Conservation (phyloP, 2,888 invertebrate genomes). For the Melanostoma mellinum region DNA sequence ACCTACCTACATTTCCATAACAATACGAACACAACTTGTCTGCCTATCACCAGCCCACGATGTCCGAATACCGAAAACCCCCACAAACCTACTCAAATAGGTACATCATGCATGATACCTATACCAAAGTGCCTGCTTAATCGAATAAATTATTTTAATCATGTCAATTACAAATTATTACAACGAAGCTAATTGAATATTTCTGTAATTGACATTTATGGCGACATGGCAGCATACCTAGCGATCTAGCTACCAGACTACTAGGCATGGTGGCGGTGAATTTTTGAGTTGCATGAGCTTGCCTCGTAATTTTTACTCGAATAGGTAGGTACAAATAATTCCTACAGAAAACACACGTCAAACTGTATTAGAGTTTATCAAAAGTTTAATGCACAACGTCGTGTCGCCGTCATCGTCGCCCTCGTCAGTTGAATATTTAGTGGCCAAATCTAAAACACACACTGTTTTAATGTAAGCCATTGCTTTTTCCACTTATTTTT, state of each 20-base stretch:
- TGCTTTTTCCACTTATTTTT: slow-evolving; percentile 14
- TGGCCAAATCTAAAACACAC: slow-evolving; percentile 44
- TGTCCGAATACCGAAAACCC: too few relatives aligned
- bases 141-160: slow-evolving; percentile 70
- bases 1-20: too few relatives aligned
- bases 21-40: neutral
- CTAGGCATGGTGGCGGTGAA: slow-evolving; percentile 25
- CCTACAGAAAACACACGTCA: slow-evolving; percentile 8
- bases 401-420: slow-evolving; percentile 3
- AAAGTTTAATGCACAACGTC: slow-evolving; percentile 19
- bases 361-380: slow-evolving; percentile 36
- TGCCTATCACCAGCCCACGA: neutral
- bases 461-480: slow-evolving; percentile 42
- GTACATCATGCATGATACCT: slow-evolving; percentile 12
- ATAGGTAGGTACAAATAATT: neutral
- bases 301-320: slow-evolving; percentile 26
- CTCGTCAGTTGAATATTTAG: neutral
- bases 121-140: neutral
- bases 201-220: slow-evolving; percentile 69
- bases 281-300: slow-evolving; percentile 36
- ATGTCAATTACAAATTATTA: slow-evolving; percentile 71
- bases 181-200: slow-evolving; percentile 65
- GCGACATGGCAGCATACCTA: slow-evolving; percentile 30
- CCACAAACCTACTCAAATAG: too few relatives aligned
- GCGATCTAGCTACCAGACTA: slow-evolving; percentile 16